phyloP scores from a whole-genome alignment of 37 sponge, comb jelly and placozoan genomes.

The Chondrilla cf. caribensis region DNA sequence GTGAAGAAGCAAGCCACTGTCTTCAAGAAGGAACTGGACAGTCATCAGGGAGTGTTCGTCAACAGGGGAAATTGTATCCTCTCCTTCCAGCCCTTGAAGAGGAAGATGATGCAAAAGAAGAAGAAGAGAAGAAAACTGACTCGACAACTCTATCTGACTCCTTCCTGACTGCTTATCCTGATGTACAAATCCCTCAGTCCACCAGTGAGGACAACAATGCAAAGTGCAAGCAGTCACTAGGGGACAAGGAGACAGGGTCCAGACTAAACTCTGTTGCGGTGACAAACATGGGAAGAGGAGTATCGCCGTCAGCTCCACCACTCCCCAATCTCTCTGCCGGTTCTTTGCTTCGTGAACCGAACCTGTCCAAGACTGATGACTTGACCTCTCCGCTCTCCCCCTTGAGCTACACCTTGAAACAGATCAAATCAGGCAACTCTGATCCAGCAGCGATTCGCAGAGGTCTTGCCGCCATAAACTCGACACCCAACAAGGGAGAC shows the following conservation, averaged over 20 bases:
- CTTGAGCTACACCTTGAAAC: constrained; percentile 10
- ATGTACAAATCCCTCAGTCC: too few relatives aligned
- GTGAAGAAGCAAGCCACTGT: too few relatives aligned
- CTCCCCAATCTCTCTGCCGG: neutral
- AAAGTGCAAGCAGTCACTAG: too few relatives aligned
- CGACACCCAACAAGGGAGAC: neutral
- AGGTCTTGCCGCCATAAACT: constrained; percentile 9
- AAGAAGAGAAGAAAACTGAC: neutral
- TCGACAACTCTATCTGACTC: neutral
- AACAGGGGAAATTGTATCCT: constrained; percentile 30
- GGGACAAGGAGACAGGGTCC: too few relatives aligned
- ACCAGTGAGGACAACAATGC: too few relatives aligned
- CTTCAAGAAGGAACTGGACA: neutral
- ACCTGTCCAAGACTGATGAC: neutral
- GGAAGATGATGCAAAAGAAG: neutral
- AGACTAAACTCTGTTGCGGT: too few relatives aligned
- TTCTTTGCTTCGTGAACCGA: neutral
- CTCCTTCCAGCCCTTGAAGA: neutral
- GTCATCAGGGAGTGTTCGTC: neutral
- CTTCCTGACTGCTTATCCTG: neutral
- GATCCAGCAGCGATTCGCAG: constrained; percentile 18
- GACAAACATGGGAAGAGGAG: too few relatives aligned
- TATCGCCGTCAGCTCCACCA: constrained; percentile 6
- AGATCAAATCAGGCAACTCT: constrained; percentile 10
- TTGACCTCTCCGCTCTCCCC: constrained; percentile 13